phyloP scores from a whole-genome alignment of 2,797 vertebrate genomes.

The Salarias fasciatus region DNA sequence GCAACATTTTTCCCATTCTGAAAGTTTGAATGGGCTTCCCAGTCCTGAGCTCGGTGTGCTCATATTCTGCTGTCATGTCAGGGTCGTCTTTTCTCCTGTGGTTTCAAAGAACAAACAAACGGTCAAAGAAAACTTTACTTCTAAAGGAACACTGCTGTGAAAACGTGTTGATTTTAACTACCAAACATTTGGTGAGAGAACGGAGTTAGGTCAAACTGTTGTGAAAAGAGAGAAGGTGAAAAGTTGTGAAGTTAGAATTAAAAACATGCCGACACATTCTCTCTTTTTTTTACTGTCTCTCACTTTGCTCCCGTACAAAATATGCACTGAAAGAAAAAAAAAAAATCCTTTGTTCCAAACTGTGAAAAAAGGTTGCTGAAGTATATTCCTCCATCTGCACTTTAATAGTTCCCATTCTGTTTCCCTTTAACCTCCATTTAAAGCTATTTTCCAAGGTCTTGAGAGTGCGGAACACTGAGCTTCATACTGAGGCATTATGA shows the following conservation, averaged over 20 bases:
- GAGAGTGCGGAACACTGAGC: constrained; percentile 16
- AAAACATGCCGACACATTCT: neutral
- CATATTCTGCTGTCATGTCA: too few species aligned
- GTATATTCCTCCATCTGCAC: constrained; percentile 33
- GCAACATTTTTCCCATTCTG: too few species aligned
- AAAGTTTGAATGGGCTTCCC: too few species aligned
- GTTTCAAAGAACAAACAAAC: too few species aligned
- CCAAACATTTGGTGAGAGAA: too few species aligned
- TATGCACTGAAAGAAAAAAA: constrained; percentile 24
- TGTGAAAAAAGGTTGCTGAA: constrained; percentile 13
- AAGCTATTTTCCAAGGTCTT: constrained; percentile 22
- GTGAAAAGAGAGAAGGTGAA: neutral
- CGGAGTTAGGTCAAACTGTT: too few species aligned
- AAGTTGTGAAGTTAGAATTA: neutral
- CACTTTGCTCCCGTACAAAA: constrained; percentile 17
- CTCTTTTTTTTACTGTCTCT: neutral
- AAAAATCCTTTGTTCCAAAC: constrained; percentile 9
- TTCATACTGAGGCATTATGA: constrained; percentile 18
- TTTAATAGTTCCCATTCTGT: constrained; percentile 22
- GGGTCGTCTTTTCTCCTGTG: too few species aligned
- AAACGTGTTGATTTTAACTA: too few species aligned
- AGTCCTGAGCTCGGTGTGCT: too few species aligned
- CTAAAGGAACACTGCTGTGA: too few species aligned
- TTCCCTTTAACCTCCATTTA: constrained; percentile 23
- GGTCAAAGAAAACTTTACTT: too few species aligned